Base-by-base conservation (phyloP, 2,797 vertebrate species). In the Acanthopagrus latus region DNA sequence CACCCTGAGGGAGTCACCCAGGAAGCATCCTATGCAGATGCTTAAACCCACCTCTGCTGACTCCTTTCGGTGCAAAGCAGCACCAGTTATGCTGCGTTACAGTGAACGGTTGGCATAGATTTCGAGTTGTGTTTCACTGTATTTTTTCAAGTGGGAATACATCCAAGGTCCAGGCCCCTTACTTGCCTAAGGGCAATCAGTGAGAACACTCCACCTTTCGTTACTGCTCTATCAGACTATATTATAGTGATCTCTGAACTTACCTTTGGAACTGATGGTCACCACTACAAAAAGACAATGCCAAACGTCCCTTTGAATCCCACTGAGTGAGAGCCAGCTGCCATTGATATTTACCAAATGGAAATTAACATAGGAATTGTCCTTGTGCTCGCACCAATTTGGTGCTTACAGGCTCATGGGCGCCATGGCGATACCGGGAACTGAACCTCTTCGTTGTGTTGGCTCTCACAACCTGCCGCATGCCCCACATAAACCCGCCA, bases 371-470 rank as follows among this genome's bases (percentile, higher is more conserved):
- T 18, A 14, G 10, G 52, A 20, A 46, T 23, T 47, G 27, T 71
- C 47, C 47, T 57, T 56, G 38, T 64, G 44, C 27, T 27, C 67
- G 10, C 33, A 58, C 33, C 57, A 74, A n/a, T 12, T 74, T 76
- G 59, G 33, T 51, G 64, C 14, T 12, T 43, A n/a, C n/a, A n/a
- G 76, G 74, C 77, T 90, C 67, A 69, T 83, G 76, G 79, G 66
- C 58, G 79, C 75, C 84, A 64, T 71, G 38, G 47, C 20, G 74
- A 58, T 56, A 72, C 67, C 63, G 44, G 43, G 52, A 82, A 63
- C 33, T 80, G 59, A 82, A 81, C 77, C 52, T 77, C 81, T 85
- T 82, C 66, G 85, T 88, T 81, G 80, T 57, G 55, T 79, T 64
- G 46, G 62, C 60, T 80, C 50, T 80, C 83, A 43, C 64, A 75